phyloP scores from a whole-genome alignment of 1,140 invertebrate species.

The Anastatus disparis region DNA sequence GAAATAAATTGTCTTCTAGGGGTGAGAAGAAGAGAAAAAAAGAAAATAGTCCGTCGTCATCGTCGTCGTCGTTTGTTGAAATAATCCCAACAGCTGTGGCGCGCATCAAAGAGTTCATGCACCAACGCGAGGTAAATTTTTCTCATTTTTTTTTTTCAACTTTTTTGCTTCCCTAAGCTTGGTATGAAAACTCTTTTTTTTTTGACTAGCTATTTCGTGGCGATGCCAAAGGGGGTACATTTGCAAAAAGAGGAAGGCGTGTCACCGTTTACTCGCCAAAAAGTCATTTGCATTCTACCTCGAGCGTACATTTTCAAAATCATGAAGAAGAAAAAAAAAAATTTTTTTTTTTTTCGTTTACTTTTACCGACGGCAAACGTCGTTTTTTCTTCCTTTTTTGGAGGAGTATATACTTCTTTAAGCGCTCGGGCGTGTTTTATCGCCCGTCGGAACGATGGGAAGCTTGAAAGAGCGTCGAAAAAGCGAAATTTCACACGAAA shows the following conservation, averaged over 20 bases:
- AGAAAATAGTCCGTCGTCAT: slow-evolving; percentile 49
- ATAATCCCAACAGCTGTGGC: slow-evolving; percentile 59
- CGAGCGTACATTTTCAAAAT: slow-evolving; percentile 18
- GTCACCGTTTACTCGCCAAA: neutral
- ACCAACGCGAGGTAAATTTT: neutral
- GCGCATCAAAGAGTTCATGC: slow-evolving; percentile 39
- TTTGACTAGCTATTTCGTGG: slow-evolving; percentile 26
- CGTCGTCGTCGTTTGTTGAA: slow-evolving; percentile 28
- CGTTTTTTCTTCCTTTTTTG: no score
- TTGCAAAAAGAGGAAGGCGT: neutral
- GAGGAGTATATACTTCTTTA: no score
- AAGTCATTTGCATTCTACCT: slow-evolving; percentile 33
- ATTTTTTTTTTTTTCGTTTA: neutral
- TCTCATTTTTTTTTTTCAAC: neutral
- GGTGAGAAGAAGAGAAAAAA: slow-evolving; percentile 13
- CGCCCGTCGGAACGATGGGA: slow-evolving; percentile 26
- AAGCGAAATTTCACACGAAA: slow-evolving; percentile 3
- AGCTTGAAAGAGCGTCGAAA: neutral
- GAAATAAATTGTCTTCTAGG: neutral
- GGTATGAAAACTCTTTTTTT: slow-evolving; percentile 38
- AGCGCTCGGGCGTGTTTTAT: slow-evolving; percentile 15
- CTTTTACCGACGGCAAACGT: neutral
- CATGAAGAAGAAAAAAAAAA: neutral
- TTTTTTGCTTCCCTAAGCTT: no score
- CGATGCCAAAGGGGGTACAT: neutral